These are phyloP conservation scores for Folsomia manolachei DNA, from an alignment of 2,888 invertebrate genomes.

Conservation along the genomic window DNA sequence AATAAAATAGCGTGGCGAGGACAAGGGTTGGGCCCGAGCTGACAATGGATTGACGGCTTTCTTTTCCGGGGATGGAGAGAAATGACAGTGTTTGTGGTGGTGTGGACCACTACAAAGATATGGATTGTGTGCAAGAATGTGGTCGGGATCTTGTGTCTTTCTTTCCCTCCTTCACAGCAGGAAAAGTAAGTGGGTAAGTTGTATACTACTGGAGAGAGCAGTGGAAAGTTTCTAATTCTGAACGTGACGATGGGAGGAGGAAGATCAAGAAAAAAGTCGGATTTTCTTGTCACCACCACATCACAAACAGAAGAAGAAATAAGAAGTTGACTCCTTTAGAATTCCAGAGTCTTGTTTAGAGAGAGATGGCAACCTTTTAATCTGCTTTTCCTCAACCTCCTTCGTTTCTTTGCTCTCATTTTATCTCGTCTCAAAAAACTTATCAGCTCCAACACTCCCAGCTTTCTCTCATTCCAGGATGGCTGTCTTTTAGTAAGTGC, in stretches of 20 bases:
- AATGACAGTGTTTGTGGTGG: neutral
- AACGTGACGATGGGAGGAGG: neutral
- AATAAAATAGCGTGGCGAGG: neutral
- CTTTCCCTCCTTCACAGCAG: no score
- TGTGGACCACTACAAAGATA: neutral
- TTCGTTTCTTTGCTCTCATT: neutral
- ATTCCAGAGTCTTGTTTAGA: slow-evolving; percentile 5
- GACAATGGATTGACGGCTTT: neutral
- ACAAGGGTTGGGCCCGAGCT: neutral
- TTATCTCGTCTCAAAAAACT: neutral
- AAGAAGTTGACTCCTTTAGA: neutral
- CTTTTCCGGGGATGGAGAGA: neutral
- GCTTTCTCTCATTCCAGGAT: neutral
- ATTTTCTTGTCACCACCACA: slow-evolving; percentile 12
- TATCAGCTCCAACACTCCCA: neutral
- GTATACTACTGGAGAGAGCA: no score
- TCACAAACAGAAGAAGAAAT: slow-evolving; percentile 14
- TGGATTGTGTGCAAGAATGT: neutral
- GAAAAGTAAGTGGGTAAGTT: no score
- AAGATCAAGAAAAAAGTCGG: slow-evolving; percentile 7
- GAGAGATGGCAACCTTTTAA: slow-evolving; percentile 11
- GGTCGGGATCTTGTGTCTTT: neutral
- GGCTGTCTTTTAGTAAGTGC: no score
- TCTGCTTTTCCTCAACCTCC: neutral
- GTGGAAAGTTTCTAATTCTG: slow-evolving; percentile 1